phyloP scores from a whole-genome alignment of 2,888 invertebrate species.

The Sturmia bella region DNA sequence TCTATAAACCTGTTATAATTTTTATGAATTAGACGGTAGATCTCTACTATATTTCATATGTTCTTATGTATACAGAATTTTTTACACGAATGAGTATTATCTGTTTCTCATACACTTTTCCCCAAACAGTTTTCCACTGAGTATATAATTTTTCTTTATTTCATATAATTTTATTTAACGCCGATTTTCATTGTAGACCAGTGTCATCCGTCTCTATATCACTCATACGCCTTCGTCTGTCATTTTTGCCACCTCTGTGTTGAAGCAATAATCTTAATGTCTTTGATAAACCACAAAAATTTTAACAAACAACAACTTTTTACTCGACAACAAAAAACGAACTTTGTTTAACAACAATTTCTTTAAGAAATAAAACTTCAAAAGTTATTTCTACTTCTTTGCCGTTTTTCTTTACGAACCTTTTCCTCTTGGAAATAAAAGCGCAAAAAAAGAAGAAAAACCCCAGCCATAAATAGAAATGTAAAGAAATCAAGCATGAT shows the following conservation, averaged over 20 bases:
- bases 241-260: background rate
- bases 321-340: background rate
- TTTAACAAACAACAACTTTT: constrained; percentile 43
- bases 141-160: too few relatives aligned
- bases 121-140: too few relatives aligned
- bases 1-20: too few relatives aligned
- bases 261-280: constrained; percentile 32
- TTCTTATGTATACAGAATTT: too few relatives aligned
- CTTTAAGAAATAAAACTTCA: constrained; percentile 57
- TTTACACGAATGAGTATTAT: too few relatives aligned
- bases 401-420: constrained; percentile 10
- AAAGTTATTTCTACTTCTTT: constrained; percentile 50
- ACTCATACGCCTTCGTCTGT: constrained; percentile 30
- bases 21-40: too few relatives aligned
- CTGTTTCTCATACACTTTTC: too few relatives aligned
- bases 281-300: constrained; percentile 58
- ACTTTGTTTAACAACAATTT: constrained; percentile 23
- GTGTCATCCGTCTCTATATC: constrained; percentile 1
- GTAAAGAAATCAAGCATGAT: constrained; percentile 58
- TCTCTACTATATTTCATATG: too few relatives aligned
- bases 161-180: too few relatives aligned
- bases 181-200: too few relatives aligned
- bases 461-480: constrained; percentile 22
- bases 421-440: constrained; percentile 36
- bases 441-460: constrained; percentile 2